Base-by-base conservation (phyloP, 2,113 vertebrate genomes). In the Neoarius graeffei region DNA sequence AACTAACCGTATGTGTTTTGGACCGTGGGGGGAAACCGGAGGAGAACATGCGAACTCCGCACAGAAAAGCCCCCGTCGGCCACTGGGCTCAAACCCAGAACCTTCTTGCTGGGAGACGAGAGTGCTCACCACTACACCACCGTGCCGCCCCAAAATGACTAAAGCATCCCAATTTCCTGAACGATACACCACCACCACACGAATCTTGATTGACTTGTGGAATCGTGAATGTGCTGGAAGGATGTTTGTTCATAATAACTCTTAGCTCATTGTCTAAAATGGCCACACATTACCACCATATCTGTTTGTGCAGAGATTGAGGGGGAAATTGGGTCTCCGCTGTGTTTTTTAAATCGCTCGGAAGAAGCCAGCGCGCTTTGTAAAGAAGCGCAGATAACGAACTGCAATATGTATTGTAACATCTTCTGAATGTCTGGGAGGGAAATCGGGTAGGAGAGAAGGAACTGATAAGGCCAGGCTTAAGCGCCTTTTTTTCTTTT, bases 331-430 rank as follows among this genome's bases (percentile, higher is more conserved):
- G 74, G 23, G 83, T 85, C 82, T 85, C 50, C 27, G 3, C 42
- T 42, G 7, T 7, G 15, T 7, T 9, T 84, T 86, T 77, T 7
- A 30, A 86, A 83, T 67, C 79, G 62, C 25, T 64, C n/a, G 1
- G 67, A 83, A 50, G 52, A 60, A 77, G 73, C 81, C 25, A 56
- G 42, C 30, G 8, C 7, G 15, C 83, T 59, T 85, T 87, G 85
- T 83, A 86, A 88, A 56, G 86, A 77, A 57, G 64, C 14, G 7
- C 85, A 73, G 87, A 90, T 88, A 88, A 90, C 83, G 80, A 85
- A 83, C 86, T 27, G 71, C 69, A 81, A 84, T 81, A 74, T 42
- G 64, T 71, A 84, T 83, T 88, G 89, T 88, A 66, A 81, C 71
- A 25, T 88, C 80, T 19, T 52, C 30, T 80, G 81, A 86, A 82